Evolutionary conservation across 2,888 invertebrate species (phyloP).

Genomic region (Teinopalpus imperialis): DNA sequence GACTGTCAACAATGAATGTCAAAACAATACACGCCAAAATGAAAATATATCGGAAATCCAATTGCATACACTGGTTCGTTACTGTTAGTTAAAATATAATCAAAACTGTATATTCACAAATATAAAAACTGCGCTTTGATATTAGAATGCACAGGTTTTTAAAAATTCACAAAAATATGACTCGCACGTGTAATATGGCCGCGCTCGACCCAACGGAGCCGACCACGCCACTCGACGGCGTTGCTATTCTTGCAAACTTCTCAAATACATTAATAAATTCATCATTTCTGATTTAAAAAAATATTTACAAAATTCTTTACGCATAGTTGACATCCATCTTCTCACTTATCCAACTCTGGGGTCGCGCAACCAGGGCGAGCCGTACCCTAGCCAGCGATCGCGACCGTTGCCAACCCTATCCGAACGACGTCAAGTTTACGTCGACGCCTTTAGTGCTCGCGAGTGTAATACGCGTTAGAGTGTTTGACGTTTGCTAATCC

Average conservation of each 20-base stretch:
- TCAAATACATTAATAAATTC: slow-evolving; percentile 50
- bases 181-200: background rate
- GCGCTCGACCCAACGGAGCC: slow-evolving; percentile 25
- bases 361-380: no score
- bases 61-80: background rate
- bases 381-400: no score
- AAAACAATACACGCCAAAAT: background rate
- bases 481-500: no score
- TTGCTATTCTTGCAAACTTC: slow-evolving; percentile 48
- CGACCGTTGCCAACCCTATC: no score
- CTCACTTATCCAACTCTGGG: background rate
- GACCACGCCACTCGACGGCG: slow-evolving; percentile 37
- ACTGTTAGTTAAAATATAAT: background rate
- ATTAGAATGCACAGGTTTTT: no score
- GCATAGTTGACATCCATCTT: background rate
- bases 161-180: slow-evolving; percentile 12
- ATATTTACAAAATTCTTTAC: slow-evolving; percentile 62
- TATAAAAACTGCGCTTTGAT: background rate
- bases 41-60: background rate
- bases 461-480: no score
- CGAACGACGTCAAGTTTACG: no score
- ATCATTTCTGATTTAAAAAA: slow-evolving; percentile 48
- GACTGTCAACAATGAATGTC: background rate
- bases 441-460: no score
- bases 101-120: slow-evolving; percentile 1